Conservation (phyloP, 2,888 invertebrate genomes). For the Polyommatus icarus region DNA sequence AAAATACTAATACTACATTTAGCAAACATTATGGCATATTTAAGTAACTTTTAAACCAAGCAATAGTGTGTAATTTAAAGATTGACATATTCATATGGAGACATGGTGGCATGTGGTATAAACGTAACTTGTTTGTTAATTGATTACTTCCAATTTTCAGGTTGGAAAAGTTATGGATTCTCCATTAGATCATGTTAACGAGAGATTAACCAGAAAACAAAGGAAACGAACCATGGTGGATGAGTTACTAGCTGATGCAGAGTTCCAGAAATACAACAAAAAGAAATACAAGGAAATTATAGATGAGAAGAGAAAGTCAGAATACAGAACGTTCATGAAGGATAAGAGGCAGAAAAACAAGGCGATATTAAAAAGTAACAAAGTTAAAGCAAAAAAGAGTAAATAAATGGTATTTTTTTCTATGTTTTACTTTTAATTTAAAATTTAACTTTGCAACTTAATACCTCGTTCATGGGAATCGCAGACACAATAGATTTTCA, state of each 20-base stretch:
- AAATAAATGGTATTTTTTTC: conserved; percentile 38
- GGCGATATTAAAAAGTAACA: conserved; percentile 64
- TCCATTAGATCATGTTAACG: conserved; percentile 92
- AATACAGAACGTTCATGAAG: conserved; percentile 87
- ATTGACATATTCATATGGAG: no score
- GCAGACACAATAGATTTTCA: no score
- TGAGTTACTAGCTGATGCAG: conserved; percentile 93
- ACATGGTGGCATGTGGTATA: no score
- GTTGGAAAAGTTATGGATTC: conserved; percentile 91
- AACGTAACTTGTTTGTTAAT: no score
- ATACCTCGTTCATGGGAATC: no score
- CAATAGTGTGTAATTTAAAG: no score
- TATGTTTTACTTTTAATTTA: neutral
- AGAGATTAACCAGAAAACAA: conserved; percentile 90
- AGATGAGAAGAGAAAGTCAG: conserved; percentile 84
- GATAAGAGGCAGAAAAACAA: conserved; percentile 86
- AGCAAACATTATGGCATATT: no score
- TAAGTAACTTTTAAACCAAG: no score
- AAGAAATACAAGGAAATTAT: conserved; percentile 89
- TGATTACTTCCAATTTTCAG: conserved; percentile 56
- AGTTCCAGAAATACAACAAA: conserved; percentile 90
- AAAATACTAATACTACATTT: no score
- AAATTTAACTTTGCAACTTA: neutral
- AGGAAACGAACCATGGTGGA: conserved; percentile 95
- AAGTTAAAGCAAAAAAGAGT: conserved; percentile 57